These are phyloP conservation scores for Drosophila diplacantha DNA, from an alignment of 2,888 invertebrate species.

Conservation along the genomic window DNA sequence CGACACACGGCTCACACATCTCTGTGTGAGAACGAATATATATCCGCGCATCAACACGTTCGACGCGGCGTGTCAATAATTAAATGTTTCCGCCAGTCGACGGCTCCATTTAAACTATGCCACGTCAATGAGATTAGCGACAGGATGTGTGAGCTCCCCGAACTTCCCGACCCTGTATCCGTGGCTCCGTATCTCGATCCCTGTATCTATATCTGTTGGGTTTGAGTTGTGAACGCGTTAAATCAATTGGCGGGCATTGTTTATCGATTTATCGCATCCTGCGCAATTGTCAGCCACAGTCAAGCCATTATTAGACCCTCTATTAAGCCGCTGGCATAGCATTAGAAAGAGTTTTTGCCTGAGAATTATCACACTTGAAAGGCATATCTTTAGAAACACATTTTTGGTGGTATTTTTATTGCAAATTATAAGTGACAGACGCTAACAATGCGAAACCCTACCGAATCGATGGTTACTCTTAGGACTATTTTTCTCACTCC, in stretches of 20 bases:
- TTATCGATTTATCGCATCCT: conserved; percentile 41
- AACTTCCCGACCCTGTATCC: background rate
- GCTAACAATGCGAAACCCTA: too few species aligned
- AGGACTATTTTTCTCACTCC: background rate
- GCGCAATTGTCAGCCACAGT: conserved; percentile 35
- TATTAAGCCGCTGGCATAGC: background rate
- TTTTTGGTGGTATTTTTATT: background rate
- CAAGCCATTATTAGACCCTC: conserved; percentile 23
- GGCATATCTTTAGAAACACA: background rate
- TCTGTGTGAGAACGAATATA: conserved; percentile 43
- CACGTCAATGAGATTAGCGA: conserved; percentile 44
- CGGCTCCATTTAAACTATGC: conserved; percentile 36
- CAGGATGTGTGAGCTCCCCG: conserved; percentile 39
- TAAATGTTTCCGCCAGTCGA: conserved; percentile 51
- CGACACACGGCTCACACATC: conserved; percentile 5
- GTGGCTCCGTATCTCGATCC: conserved; percentile 10
- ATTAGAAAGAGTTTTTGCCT: conserved; percentile 1
- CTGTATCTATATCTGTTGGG: conserved; percentile 12
- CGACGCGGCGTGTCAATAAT: conserved; percentile 53
- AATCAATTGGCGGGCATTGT: conserved; percentile 46
- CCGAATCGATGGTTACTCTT: too few species aligned
- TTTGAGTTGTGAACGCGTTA: conserved; percentile 21
- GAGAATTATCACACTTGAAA: background rate
- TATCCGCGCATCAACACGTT: conserved; percentile 47
- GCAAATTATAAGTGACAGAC: background rate